Conservation (phyloP, 2,797 vertebrate genomes). For the Eupleurogrammus muticus region DNA sequence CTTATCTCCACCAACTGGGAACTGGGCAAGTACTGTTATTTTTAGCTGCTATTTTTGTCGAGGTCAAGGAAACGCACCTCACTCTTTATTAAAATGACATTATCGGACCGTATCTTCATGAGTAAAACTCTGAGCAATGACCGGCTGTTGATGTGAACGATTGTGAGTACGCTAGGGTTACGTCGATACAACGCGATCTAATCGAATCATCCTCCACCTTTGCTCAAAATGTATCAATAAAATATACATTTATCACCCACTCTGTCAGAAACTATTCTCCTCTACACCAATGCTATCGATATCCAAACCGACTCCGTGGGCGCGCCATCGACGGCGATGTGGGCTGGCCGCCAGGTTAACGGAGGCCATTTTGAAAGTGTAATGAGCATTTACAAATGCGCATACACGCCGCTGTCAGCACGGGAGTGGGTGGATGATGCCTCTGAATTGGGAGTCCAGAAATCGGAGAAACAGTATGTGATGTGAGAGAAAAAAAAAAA, state of each 20-base stretch:
- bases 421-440: conserved; percentile 48
- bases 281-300: conserved; percentile 13
- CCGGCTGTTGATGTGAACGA: conserved; percentile 10
- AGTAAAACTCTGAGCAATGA: conserved; percentile 14
- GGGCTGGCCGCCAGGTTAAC: conserved; percentile 39
- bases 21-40: neutral
- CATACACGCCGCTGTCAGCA: conserved; percentile 19
- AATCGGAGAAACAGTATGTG: neutral
- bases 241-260: neutral
- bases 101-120: neutral
- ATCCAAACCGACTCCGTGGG: conserved; percentile 13
- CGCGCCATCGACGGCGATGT: conserved; percentile 7
- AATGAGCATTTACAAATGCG: conserved; percentile 34
- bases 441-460: conserved; percentile 27
- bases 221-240: neutral
- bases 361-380: conserved; percentile 30
- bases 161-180: conserved; percentile 1
- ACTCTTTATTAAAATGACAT: neutral
- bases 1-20: neutral
- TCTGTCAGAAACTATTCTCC: neutral
- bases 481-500: too few relatives aligned
- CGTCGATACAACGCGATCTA: too few relatives aligned
- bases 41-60: conserved; percentile 4
- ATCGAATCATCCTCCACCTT: neutral
- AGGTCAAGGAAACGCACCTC: neutral